phyloP scores from a whole-genome alignment of 2,888 invertebrate genomes.

The Tortrix viridana region DNA sequence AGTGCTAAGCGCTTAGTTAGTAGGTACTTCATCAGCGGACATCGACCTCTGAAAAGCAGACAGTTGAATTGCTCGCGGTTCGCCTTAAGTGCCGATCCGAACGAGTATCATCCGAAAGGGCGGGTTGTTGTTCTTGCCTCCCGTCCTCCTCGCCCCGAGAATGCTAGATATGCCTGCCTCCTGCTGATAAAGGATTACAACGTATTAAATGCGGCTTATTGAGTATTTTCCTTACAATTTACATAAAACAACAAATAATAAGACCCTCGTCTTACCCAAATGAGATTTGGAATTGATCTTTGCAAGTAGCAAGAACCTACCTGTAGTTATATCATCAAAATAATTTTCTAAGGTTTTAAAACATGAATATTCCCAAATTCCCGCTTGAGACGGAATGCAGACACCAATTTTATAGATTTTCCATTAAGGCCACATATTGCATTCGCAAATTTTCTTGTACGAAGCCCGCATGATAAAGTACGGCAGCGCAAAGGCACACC shows the following conservation, averaged over 20 bases:
- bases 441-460: constrained; percentile 24
- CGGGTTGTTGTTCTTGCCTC: constrained; percentile 47
- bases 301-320: background rate
- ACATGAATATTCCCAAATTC: background rate
- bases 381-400: background rate
- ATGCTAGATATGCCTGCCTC: constrained; percentile 60
- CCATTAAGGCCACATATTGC: constrained; percentile 16
- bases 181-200: constrained; percentile 70
- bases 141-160: constrained; percentile 40
- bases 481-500: background rate
- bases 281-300: constrained; percentile 53
- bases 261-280: constrained; percentile 54
- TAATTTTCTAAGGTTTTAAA: background rate
- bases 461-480: constrained; percentile 17
- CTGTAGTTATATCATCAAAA: no score
- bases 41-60: constrained; percentile 40
- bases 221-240: constrained; percentile 68
- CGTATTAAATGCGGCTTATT: constrained; percentile 69
- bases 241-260: constrained; percentile 67
- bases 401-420: constrained; percentile 23
- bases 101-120: constrained; percentile 47
- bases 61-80: constrained; percentile 44
- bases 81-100: constrained; percentile 47
- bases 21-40: constrained; percentile 42
- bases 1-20: constrained; percentile 33